A percentile compares a stretch with the other conserved stretches of the same genome.
phyloP scores from a whole-genome alignment of 2,888 invertebrate genomes.

The Apamea monoglypha region DNA sequence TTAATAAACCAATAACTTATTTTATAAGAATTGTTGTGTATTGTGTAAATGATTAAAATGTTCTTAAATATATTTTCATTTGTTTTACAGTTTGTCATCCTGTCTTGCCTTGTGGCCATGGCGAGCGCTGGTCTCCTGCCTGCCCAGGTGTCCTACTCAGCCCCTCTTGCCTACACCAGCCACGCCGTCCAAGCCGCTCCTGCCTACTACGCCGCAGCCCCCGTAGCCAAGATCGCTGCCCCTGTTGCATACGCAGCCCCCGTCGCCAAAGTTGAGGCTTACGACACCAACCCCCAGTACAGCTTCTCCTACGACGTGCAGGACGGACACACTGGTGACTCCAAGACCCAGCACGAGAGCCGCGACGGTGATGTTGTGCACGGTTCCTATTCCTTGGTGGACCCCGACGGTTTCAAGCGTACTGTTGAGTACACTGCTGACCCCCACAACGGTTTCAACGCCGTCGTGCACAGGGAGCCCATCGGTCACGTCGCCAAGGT shows the following conservation, averaged over 20 bases:
- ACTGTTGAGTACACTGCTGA: constrained; percentile 89
- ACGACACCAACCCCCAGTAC: constrained; percentile 79
- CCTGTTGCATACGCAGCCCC: constrained; percentile 77
- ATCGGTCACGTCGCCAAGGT: constrained; percentile 77
- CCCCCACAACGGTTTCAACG: constrained; percentile 88
- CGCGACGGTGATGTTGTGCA: constrained; percentile 88
- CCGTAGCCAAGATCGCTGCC: constrained; percentile 71
- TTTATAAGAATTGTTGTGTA: background rate
- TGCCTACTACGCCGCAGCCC: constrained; percentile 71
- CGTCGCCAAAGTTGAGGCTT: constrained; percentile 73
- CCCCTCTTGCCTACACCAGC: constrained; percentile 73
- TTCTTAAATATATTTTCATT: background rate
- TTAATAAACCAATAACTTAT: constrained; percentile 11
- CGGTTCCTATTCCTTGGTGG: constrained; percentile 87
- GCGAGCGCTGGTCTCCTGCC: constrained; percentile 78
- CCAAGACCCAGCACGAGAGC: constrained; percentile 86
- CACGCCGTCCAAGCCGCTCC: constrained; percentile 72
- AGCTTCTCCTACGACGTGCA: constrained; percentile 88
- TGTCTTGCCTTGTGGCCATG: constrained; percentile 76
- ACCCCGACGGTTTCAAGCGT: constrained; percentile 87
- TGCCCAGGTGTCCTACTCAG: constrained; percentile 68
- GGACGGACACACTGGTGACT: constrained; percentile 87
- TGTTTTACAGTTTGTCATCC: constrained; percentile 75
- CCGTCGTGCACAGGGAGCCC: constrained; percentile 86
- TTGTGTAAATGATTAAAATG: background rate